Base-by-base conservation (phyloP, 2,888 invertebrate genomes). In the Leptopilina myrica region DNA sequence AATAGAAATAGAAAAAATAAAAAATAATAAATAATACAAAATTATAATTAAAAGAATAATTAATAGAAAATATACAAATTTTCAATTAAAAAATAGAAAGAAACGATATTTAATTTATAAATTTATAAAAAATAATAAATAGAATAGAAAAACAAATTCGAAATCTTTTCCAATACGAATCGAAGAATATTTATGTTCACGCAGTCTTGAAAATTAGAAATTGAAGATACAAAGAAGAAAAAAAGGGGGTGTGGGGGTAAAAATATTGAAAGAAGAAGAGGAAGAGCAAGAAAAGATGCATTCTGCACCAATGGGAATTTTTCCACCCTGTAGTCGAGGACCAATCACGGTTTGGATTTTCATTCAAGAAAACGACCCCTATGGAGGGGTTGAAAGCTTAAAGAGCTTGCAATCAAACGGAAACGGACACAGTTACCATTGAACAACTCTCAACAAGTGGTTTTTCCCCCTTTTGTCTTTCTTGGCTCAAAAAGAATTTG, bases 301-400 rank as follows among this genome's bases (percentile, higher is more conserved):
- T 43, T 43, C 7, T 43, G 43, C 83, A 84, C 91, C 91, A 91
- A 91, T 91, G 82, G 83, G 86, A 80, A 79, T 76, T 76, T 75
- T 8, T 67, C 80, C 67, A 79, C 78, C 66, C 80, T 62, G 75
- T 69, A 66, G 78, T 49, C 79, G 81, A 82, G 78, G 85, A 89
- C 91, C 90, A 91, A 90, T 91, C 85, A 85, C 81, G 83, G 76
- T 73, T 78, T 49, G 83, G 84, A 87, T 90, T 84, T 84, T 87
- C 86, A 86, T 85, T 85, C 86, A 83, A 82, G 76, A 84, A 81
- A 67, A 83, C 81, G 79, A 77, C 78, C 69, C 64, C 76, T 67
- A 78, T 84, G 86, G 88, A 86, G 89, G 90, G 87, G 87, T 85
- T 87, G 86, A 89, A 86, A 83, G 87, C 85, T 90, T 91, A 91